These are phyloP conservation scores for Colaptes auratus DNA, from an alignment of 2,113 vertebrate species.

Conservation along the genomic window DNA sequence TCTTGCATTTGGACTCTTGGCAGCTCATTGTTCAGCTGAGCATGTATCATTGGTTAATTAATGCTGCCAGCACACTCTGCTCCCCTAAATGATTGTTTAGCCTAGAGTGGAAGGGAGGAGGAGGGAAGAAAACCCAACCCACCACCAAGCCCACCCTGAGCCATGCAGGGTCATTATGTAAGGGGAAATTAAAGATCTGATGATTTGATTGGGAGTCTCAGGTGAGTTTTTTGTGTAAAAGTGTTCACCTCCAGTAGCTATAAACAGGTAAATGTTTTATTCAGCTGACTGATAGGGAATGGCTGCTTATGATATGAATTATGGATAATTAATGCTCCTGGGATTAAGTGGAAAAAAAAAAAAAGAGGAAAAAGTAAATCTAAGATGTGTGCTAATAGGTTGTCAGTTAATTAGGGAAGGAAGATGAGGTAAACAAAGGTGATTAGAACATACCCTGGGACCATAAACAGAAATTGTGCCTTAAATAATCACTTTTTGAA, in stretches of 20 bases:
- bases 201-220: slow-evolving; percentile 84
- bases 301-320: slow-evolving; percentile 86
- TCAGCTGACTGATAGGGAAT: slow-evolving; percentile 82
- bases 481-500: slow-evolving; percentile 75
- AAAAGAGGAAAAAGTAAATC: slow-evolving; percentile 61
- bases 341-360: slow-evolving; percentile 20
- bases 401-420: slow-evolving; percentile 86
- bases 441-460: slow-evolving; percentile 84
- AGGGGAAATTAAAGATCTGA: slow-evolving; percentile 81
- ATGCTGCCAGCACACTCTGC: slow-evolving; percentile 58
- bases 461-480: slow-evolving; percentile 80
- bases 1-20: slow-evolving; percentile 51
- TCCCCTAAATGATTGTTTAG: slow-evolving; percentile 76
- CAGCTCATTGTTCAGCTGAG: slow-evolving; percentile 67
- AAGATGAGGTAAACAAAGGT: slow-evolving; percentile 85
- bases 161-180: slow-evolving; percentile 75
- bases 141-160: slow-evolving; percentile 56
- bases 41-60: slow-evolving; percentile 75
- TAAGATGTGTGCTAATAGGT: slow-evolving; percentile 79
- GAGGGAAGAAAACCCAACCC: no score
- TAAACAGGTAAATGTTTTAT: slow-evolving; percentile 86
- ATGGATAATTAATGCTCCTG: slow-evolving; percentile 85
- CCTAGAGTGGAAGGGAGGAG: slow-evolving; percentile 58
- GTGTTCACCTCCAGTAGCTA: slow-evolving; percentile 81
- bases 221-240: slow-evolving; percentile 83